Evolutionary conservation across 2,888 invertebrate species (phyloP), one percentile per base, ranked within the genome.

Genomic region (Perithous albicinctus): DNA sequence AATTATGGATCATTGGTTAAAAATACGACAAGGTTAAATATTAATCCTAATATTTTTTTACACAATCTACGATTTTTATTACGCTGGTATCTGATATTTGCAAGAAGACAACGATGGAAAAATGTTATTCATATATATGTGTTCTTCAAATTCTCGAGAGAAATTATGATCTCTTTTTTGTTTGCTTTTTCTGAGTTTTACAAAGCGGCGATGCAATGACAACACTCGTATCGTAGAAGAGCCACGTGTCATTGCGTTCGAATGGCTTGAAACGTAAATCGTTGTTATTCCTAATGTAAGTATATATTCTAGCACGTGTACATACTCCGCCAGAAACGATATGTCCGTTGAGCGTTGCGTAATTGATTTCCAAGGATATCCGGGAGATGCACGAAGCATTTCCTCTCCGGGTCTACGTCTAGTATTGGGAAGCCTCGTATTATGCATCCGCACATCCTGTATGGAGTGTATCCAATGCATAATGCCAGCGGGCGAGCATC

Each of bases 331-430:
- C 26, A 64, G 18, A 72, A 23, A 54, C 54, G 69, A 70, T 48
- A 51, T 41, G 64, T 41, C 70, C 59, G 43, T 15, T 61, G 72
- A 72, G 67, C 80, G 66, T 54, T 29, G 29, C 64, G 66, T 76
- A 76, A 80, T 80, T 70, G 80, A 80, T 80, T 80, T 73, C 48
- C 80, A 73, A 77, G 76, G 67, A 80, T 77, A 76, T 77, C 77
- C 80, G 80, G 73, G 80, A 64, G 67, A 73, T 73, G 72, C 77
- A 54, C 61, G 54, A 51, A 54, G 67, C 77, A 41, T 43, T 67
- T 61, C 51, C 51, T n/a, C 46, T 38, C 75, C 35, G 46, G 64
- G 20, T n/a, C 54, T 29, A 1, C 41, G 18, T 3, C 41, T 26
- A 26, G 20, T 18, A 18, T 8, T 8, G 32, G 46, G n/a, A n/a